Evolutionary conservation across 2,888 invertebrate genomes (phyloP).

Genomic region (Magallana nippona): DNA sequence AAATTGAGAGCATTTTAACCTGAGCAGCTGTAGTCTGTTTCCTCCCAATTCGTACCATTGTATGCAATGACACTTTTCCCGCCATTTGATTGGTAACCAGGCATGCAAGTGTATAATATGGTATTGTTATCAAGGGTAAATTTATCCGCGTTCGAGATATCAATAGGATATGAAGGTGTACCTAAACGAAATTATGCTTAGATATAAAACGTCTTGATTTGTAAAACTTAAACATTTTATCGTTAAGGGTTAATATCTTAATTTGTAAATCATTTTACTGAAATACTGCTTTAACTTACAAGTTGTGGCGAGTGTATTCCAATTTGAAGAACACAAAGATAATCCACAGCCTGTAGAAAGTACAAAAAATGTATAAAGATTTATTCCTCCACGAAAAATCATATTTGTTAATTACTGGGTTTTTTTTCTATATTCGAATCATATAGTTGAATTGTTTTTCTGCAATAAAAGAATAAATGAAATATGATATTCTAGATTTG

Average conservation of each 20-base stretch:
- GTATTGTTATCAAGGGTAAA: not conserved
- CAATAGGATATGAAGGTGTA: not conserved
- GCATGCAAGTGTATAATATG: not conserved
- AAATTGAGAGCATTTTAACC: not conserved
- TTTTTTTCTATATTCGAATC: no score
- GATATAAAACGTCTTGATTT: not conserved
- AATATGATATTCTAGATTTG: no score
- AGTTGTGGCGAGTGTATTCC: no score
- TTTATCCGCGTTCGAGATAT: not conserved
- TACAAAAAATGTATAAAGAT: no score
- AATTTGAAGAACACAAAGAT: no score
- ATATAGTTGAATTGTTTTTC: no score
- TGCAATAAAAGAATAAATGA: no score
- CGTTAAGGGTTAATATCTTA: not conserved
- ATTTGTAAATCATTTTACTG: not conserved
- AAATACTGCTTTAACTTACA: no score
- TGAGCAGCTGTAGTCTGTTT: not conserved
- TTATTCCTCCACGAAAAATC: no score
- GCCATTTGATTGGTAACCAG: not conserved
- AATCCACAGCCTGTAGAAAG: no score
- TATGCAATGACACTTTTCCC: not conserved
- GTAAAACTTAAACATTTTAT: not conserved
- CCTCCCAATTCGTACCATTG: not conserved
- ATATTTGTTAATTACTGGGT: no score
- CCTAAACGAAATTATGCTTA: not conserved